Conservation (phyloP, 2,113 vertebrate species). For the Myanophis thanlyinensis region DNA sequence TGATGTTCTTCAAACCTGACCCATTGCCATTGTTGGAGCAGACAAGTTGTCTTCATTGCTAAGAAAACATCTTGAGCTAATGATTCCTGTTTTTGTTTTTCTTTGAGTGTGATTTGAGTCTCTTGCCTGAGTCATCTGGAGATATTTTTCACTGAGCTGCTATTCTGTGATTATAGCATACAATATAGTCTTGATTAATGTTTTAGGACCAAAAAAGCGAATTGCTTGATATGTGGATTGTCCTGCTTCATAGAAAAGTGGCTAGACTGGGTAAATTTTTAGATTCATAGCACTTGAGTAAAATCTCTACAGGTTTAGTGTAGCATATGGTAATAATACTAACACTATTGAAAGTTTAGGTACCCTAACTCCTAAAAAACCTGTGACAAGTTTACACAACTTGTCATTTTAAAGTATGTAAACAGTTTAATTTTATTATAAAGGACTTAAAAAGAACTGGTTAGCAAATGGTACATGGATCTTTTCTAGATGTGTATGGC, state of each 20-base stretch:
- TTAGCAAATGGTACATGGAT: not conserved
- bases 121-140: not conserved
- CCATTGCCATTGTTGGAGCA: not conserved
- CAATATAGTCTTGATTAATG: not conserved
- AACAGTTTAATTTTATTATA: not conserved
- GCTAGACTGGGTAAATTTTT: not conserved
- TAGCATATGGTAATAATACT: not conserved
- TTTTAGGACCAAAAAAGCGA: not conserved
- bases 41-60: not conserved
- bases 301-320: not conserved
- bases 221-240: not conserved
- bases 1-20: not conserved
- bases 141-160: not conserved
- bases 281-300: not conserved
- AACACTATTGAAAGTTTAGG: not conserved
- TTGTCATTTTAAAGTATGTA: not conserved
- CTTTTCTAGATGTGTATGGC: not conserved
- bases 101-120: not conserved
- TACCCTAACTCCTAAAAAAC: not conserved
- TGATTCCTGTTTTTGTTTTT: not conserved
- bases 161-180: not conserved
- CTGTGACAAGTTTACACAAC: not conserved
- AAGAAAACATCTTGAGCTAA: not conserved
- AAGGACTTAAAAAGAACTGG: not conserved
- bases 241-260: not conserved